Evolutionary conservation across 2,113 vertebrate species (phyloP), one percentile per base, ranked within the genome.

Genomic region (Spea multiplicata): DNA sequence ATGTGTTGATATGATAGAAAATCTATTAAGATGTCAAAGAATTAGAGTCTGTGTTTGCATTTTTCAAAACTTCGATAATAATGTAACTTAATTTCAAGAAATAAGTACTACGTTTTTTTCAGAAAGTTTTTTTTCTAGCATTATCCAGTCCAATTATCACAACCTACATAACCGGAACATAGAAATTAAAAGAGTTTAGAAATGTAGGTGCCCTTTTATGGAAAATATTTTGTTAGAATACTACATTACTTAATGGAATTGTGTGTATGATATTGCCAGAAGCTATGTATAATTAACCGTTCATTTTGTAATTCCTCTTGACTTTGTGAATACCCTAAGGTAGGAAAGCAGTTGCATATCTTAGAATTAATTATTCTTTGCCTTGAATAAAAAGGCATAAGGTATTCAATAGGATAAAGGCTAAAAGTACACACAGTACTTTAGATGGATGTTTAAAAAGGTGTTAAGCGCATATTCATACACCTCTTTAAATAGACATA

Each of bases 241-340:
- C 46, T 80, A n/a, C 64, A 80, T 16, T 68, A 68, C 71, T 67
- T 80, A 80, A 74, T 80, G 52, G 78, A 61, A 80, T 49, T 74
- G 78, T 67, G 78, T 68, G 71, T 59, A 74, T 80, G 64, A 80
- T 80, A 80, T 68, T 68, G 78, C 78, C 65, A 74, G 78, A 16
- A 80, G 78, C 78, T 73, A 80, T 65, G 74, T 71, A 80, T 80
- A 80, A 80, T 80, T 80, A 80, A 80, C 78, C 68, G 78, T 73
- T 79, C 78, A 80, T 80, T 74, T 73, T 79, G 70, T 80, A 80
- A 80, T 80, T 80, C 65, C 71, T 80, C 78, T 74, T 73, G 78
- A 80, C 71, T 80, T 68, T 80, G 64, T 74, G 16, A 74, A 74
- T 57, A 65, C 71, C 78, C 78, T 73, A 74, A 80, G 71, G 78